Evolutionary conservation across 2,888 invertebrate genomes (phyloP).

Genomic region (Orgyia antiqua): DNA sequence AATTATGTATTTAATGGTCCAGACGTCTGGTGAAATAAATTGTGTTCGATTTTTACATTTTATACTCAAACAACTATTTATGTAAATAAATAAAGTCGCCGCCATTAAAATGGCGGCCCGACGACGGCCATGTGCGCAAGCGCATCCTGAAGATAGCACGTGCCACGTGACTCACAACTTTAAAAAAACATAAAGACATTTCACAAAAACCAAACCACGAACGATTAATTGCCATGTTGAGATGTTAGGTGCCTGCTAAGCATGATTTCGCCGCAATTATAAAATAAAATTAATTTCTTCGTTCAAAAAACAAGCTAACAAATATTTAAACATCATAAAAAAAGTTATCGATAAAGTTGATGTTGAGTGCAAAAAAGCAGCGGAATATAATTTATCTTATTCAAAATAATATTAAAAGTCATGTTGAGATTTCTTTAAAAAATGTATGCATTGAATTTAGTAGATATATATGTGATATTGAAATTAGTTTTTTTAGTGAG

Average conservation of each 20-base stretch:
- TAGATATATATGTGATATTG: too few relatives aligned
- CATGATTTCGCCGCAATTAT: conserved; percentile 7
- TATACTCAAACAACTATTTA: conserved; percentile 19
- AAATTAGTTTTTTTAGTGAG: too few relatives aligned
- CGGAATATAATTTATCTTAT: too few relatives aligned
- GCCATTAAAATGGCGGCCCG: neutral
- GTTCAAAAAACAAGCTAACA: conserved; percentile 2
- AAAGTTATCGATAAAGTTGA: too few relatives aligned
- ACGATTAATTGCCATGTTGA: conserved; percentile 28
- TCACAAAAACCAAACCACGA: conserved; percentile 21
- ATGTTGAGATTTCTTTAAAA: too few relatives aligned
- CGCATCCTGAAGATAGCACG: conserved; percentile 18
- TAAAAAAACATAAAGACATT: conserved; percentile 24
- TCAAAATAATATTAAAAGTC: too few relatives aligned
- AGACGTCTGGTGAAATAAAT: conserved; percentile 4
- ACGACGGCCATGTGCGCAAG: conserved; percentile 6
- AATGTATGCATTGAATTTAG: too few relatives aligned
- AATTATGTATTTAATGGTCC: conserved; percentile 1
- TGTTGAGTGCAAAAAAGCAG: too few relatives aligned
- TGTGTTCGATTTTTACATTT: conserved; percentile 5
- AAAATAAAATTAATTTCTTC: conserved; percentile 18
- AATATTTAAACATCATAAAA: too few relatives aligned
- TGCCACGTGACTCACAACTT: conserved; percentile 37
- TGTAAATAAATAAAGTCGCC: neutral
- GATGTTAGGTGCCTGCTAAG: conserved; percentile 22